phyloP scores from a whole-genome alignment of 2,888 invertebrate species.

The Chloroclystis v-ata region DNA sequence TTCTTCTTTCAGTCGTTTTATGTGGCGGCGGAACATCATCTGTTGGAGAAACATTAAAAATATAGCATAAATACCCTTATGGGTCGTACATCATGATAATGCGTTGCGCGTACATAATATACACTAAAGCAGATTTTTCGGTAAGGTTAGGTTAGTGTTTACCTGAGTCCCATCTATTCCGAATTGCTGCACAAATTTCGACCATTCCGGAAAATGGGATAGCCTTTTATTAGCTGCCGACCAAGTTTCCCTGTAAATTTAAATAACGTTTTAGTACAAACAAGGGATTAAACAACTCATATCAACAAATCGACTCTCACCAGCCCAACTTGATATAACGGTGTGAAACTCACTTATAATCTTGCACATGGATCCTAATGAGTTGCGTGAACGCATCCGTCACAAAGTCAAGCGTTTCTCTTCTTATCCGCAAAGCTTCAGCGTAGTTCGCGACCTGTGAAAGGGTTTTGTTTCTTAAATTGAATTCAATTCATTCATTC shows the following conservation, averaged over 20 bases:
- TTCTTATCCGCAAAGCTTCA: slow-evolving; percentile 90
- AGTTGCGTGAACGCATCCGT: slow-evolving; percentile 94
- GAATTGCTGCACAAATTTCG: slow-evolving; percentile 92
- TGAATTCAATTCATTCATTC: too few relatives aligned
- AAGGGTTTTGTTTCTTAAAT: neutral
- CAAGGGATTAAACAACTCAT: neutral
- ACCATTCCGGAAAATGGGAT: slow-evolving; percentile 91
- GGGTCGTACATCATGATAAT: too few relatives aligned
- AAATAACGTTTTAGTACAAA: too few relatives aligned
- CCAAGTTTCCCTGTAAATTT: slow-evolving; percentile 85
- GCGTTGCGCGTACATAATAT: too few relatives aligned
- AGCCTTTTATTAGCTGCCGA: slow-evolving; percentile 91
- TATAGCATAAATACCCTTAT: too few relatives aligned
- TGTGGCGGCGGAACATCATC: slow-evolving; percentile 71
- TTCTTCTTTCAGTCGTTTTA: slow-evolving; percentile 67
- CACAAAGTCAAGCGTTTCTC: slow-evolving; percentile 92
- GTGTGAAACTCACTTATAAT: slow-evolving; percentile 77
- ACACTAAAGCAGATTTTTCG: neutral
- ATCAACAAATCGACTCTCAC: neutral
- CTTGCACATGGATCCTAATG: slow-evolving; percentile 89
- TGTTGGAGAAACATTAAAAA: slow-evolving; percentile 30
- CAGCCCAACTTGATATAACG: too few relatives aligned
- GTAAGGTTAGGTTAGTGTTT: slow-evolving; percentile 11
- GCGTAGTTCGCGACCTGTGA: slow-evolving; percentile 72
- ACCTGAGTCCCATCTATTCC: slow-evolving; percentile 89